These are phyloP conservation scores for Tachycineta bicolor DNA, from an alignment of 2,113 vertebrate genomes.

Conservation along the genomic window DNA sequence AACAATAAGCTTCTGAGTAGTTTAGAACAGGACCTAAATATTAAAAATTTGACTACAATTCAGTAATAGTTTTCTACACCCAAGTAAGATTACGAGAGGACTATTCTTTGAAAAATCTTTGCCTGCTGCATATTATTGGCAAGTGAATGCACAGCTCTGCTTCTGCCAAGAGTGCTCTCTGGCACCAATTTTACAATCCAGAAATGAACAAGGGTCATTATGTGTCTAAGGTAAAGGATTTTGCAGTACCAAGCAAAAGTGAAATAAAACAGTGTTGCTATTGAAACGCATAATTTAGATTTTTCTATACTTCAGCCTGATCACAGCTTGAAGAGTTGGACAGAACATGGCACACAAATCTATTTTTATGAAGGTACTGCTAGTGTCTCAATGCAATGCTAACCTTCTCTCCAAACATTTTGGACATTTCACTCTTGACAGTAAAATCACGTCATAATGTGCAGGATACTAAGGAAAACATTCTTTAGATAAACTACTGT, in stretches of 20 bases:
- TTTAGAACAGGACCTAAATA: neutral
- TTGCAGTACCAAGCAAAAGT: neutral
- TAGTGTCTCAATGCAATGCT: neutral
- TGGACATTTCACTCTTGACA: neutral
- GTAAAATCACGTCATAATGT: neutral
- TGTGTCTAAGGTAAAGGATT: neutral
- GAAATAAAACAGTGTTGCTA: neutral
- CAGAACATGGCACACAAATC: neutral
- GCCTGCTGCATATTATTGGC: neutral
- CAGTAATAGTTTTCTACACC: neutral
- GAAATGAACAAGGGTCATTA: neutral
- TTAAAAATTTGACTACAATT: neutral
- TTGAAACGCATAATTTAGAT: neutral
- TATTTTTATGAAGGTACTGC: neutral
- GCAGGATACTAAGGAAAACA: neutral
- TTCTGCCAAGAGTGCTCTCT: conserved; percentile 19
- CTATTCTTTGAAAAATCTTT: neutral
- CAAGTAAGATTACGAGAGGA: neutral
- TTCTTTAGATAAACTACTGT: neutral
- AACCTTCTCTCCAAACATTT: neutral
- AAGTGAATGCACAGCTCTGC: neutral
- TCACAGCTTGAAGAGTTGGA: neutral
- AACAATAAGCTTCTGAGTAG: neutral
- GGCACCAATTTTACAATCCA: neutral
- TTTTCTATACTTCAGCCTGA: neutral